Evolutionary conservation across 2,888 invertebrate genomes (phyloP).

Genomic region (Pristionchus maxplancki): DNA sequence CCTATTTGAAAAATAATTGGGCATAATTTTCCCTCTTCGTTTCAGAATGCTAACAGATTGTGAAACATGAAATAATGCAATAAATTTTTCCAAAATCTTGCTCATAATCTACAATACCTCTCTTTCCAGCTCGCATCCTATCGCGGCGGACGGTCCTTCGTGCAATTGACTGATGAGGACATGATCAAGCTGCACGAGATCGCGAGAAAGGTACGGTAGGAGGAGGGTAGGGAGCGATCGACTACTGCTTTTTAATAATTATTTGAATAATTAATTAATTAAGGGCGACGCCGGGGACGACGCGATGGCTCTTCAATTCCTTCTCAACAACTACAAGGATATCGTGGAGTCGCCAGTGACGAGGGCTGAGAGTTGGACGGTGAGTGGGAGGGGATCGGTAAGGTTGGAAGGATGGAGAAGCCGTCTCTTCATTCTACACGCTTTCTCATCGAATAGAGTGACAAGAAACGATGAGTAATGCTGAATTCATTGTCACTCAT

Average conservation of each 20-base stretch:
- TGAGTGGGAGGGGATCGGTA: constrained; percentile 53
- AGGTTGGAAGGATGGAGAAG: too few species aligned
- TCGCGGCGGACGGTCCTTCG: constrained; percentile 73
- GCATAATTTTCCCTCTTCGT: too few species aligned
- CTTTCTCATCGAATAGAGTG: too few species aligned
- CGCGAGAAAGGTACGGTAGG: constrained; percentile 56
- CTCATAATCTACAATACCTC: too few species aligned
- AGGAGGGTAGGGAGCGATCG: background rate
- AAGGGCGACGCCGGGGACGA: constrained; percentile 60
- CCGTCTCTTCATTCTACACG: too few species aligned
- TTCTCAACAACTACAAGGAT: constrained; percentile 72
- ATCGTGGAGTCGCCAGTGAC: constrained; percentile 66
- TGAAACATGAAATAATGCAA: too few species aligned
- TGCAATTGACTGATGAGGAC: constrained; percentile 72
- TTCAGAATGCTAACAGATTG: too few species aligned
- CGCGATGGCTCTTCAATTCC: constrained; percentile 68
- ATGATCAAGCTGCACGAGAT: constrained; percentile 72
- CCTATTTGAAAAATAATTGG: background rate
- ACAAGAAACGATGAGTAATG: too few species aligned
- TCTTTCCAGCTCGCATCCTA: constrained; percentile 70
- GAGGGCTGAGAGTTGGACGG: constrained; percentile 68
- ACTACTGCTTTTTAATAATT: background rate
- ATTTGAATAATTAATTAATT: background rate
- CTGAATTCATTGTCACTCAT: too few species aligned
- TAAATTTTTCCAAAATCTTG: too few species aligned